Base-by-base conservation (phyloP, 2,797 vertebrate genomes). In the Eidolon dupreanum region DNA sequence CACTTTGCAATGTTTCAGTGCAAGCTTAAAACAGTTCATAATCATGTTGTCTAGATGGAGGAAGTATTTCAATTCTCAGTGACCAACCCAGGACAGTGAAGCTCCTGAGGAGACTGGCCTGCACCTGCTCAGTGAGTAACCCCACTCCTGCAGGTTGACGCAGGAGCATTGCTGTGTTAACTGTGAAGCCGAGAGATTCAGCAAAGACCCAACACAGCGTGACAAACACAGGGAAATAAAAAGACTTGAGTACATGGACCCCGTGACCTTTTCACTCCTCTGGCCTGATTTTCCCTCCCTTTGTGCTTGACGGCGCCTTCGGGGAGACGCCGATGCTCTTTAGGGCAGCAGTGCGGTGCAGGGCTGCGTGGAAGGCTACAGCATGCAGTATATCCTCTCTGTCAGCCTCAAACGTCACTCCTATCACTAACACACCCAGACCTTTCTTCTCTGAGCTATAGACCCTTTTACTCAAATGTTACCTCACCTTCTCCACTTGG, bases 31-130 rank as follows among this genome's bases (percentile, higher is more conserved):
- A 38, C 83, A 5, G 9, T 68, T 13, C 15, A 8, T 24, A 24
- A 22, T 55, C 8, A 0, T 49, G 2, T 9, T 17, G n/a, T 12
- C 19, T 26, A 5, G 36, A 1, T 16, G 31, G 17, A 74, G 66
- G 22, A 33, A 74, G 36, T 2, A 8, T 49, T 68, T 61, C 79
- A 16, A 4, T 31, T 70, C n/a, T 65, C 75, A 38, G 0, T 17
- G 13, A 81, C n/a, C 12, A 59, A 33, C 38, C 0, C 36, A 31
- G 41, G 51, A 28, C 41, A 5, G 57, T 1, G 65, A 61, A 55
- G 36, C 36, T 46, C 17, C 3, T 0, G 17, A 22, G 24, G 49
- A 10, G 41, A 57, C 49, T 2, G 4, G 11, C 2, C 6, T 17
- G 55, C 8, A 16, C 49, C 49, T 49, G 49, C 49, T 49, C 49